Evolutionary conservation across 2,797 vertebrate species (phyloP).

Genomic region (Enteromius mattozi): DNA sequence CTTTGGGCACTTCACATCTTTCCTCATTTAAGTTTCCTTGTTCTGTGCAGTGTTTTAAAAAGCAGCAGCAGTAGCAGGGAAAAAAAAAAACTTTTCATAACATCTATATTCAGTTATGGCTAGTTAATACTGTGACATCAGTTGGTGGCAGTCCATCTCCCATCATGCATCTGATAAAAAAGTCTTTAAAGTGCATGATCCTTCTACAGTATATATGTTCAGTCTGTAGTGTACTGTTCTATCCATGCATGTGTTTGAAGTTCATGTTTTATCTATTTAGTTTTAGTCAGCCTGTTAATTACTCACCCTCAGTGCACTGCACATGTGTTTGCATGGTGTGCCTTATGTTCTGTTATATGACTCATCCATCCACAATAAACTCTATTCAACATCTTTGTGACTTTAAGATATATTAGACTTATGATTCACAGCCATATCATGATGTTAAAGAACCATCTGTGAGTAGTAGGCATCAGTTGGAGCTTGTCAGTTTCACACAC

Average conservation of each 20-base stretch:
- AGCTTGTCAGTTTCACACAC: not conserved
- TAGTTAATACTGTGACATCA: constrained; percentile 9
- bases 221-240: not conserved
- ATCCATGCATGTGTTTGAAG: not conserved
- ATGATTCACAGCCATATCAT: constrained; percentile 1
- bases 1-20: constrained; percentile 47
- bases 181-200: not conserved
- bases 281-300: not conserved
- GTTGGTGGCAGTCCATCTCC: not conserved
- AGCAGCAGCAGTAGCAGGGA: not conserved
- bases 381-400: not conserved
- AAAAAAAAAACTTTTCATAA: constrained; percentile 20
- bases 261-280: not conserved
- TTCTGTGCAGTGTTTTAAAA: constrained; percentile 35
- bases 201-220: too few relatives aligned
- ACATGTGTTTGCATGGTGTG: not conserved
- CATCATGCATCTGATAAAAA: not conserved
- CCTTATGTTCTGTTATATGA: not conserved
- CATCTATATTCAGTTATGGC: constrained; percentile 12
- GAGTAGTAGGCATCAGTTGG: not conserved
- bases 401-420: not conserved
- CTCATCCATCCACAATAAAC: not conserved
- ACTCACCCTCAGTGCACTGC: not conserved
- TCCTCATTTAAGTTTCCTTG: constrained; percentile 32
- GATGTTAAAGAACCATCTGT: constrained; percentile 16